These are phyloP conservation scores for Gryon sp. DNA, from an alignment of 1,140 invertebrate genomes.

Conservation along the genomic window DNA sequence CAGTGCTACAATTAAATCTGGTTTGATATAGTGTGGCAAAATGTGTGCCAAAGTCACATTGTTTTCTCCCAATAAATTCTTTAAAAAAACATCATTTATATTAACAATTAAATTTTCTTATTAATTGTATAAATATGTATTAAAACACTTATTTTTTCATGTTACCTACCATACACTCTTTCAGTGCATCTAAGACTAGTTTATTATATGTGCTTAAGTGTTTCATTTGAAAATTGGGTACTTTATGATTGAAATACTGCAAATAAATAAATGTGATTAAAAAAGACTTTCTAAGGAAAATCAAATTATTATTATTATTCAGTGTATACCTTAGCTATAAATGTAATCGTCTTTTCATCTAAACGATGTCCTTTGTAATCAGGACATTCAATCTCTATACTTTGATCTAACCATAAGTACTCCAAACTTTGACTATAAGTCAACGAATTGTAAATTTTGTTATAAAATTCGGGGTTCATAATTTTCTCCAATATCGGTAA, in stretches of 20 bases:
- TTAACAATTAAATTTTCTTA: background rate
- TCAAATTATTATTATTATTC: no score
- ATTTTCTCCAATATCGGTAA: constrained; percentile 6
- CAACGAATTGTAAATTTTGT: background rate
- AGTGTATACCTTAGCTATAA: constrained; percentile 75
- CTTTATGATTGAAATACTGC: background rate
- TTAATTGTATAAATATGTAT: no score
- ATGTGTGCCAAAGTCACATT: constrained; percentile 77
- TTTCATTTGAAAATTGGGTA: background rate
- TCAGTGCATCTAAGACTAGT: background rate
- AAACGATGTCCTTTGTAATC: constrained; percentile 81
- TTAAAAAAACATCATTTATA: background rate
- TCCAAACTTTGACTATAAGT: constrained; percentile 76
- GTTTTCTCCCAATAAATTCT: constrained; percentile 47
- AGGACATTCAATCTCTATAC: constrained; percentile 81
- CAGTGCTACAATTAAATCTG: constrained; percentile 81
- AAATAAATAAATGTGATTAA: background rate
- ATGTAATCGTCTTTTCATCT: constrained; percentile 65
- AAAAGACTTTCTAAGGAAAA: no score
- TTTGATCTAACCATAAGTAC: constrained; percentile 80
- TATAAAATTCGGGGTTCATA: constrained; percentile 22
- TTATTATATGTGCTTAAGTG: background rate
- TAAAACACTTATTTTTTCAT: no score
- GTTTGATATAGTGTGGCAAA: constrained; percentile 80
- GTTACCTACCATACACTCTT: background rate